Base-by-base conservation (phyloP, 1,140 invertebrate species). In the Lysiphlebus fabarum region DNA sequence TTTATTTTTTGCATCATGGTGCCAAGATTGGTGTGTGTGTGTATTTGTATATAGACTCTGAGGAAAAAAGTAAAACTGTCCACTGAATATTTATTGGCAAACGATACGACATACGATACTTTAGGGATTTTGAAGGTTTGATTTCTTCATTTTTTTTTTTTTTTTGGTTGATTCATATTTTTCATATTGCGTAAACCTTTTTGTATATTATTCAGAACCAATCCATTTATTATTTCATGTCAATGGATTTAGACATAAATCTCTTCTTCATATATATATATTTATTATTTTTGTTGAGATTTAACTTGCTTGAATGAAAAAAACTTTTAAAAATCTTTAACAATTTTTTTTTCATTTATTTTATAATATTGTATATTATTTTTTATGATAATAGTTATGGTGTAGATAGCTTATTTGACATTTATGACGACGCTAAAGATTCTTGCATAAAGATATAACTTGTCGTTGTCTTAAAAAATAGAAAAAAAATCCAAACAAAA, bases 21-120 rank as follows among this genome's bases (percentile, higher is more conserved):
- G 53, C 53, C 53, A 42, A 44, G 17, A 43, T 2, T 7, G 9
- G 6, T 14, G 6, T n/a, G 12, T 47, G n/a, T n/a, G n/a, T n/a
- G n/a, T n/a, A n/a, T n/a, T n/a, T n/a, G 12, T 12, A 47, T 47
- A 47, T 12, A 47, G 14, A 36, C 55, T 34, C 12, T 17, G 47
- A 43, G 55, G 49, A 41, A 17, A 59, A 59, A 43, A 53, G 17
- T 17, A 48, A 48, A 59, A 59, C 53, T 43, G 49, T 53, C 50
- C 57, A 43, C 57, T 59, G 57, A 59, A 59, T 59, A 59, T 59
- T 59, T 59, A 59, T 59, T 41, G 26, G 9, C 12, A 43, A 12
- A 42, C 50, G 42, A 53, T 59, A 59, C 37, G 43, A 56, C 51
- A 11, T 14, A 5, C 10, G 14, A 26, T 33, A 49, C 33, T 49